A percentile compares a stretch with the other conserved stretches of the same genome.
Evolutionary conservation across 2,888 invertebrate genomes (phyloP).

Genomic region (Nomada lathburiana): DNA sequence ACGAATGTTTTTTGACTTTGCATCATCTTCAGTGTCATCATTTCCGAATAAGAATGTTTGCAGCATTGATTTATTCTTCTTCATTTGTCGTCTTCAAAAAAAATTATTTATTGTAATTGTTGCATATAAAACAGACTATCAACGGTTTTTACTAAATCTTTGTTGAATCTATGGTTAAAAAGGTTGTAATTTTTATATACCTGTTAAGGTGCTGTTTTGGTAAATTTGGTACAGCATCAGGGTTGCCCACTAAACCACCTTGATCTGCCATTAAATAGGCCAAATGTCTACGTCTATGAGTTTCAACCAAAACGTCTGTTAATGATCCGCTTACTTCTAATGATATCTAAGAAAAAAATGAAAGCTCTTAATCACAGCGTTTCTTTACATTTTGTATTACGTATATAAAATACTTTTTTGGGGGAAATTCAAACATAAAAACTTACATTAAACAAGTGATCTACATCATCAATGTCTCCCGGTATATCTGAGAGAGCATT

Average conservation of each 20-base stretch:
- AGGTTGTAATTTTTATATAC: constrained; percentile 78
- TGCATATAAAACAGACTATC: not conserved
- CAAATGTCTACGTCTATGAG: constrained; percentile 95
- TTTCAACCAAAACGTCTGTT: constrained; percentile 94
- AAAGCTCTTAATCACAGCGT: not conserved
- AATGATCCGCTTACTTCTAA: constrained; percentile 92
- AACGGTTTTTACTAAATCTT: not conserved
- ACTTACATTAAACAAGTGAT: constrained; percentile 91
- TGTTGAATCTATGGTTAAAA: not conserved
- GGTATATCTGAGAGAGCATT: constrained; percentile 98
- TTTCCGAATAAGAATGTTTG: constrained; percentile 95
- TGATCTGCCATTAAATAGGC: constrained; percentile 99
- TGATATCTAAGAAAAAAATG: constrained; percentile 85
- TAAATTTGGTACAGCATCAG: constrained; percentile 94
- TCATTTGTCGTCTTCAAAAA: constrained; percentile 91
- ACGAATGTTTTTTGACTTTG: constrained; percentile 97
- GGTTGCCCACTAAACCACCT: constrained; percentile 96
- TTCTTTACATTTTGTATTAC: not conserved
- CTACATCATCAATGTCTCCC: constrained; percentile 96
- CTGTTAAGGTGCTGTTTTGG: constrained; percentile 96
- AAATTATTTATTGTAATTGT: constrained; percentile 21
- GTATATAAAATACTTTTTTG: not conserved
- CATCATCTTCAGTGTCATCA: constrained; percentile 91
- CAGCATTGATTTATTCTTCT: constrained; percentile 95
- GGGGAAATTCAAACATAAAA: constrained; percentile 1